A percentile compares a stretch with the other conserved stretches of the same genome.
phyloP scores from a whole-genome alignment of 2,113 vertebrate species.

The Mus spicilegus region DNA sequence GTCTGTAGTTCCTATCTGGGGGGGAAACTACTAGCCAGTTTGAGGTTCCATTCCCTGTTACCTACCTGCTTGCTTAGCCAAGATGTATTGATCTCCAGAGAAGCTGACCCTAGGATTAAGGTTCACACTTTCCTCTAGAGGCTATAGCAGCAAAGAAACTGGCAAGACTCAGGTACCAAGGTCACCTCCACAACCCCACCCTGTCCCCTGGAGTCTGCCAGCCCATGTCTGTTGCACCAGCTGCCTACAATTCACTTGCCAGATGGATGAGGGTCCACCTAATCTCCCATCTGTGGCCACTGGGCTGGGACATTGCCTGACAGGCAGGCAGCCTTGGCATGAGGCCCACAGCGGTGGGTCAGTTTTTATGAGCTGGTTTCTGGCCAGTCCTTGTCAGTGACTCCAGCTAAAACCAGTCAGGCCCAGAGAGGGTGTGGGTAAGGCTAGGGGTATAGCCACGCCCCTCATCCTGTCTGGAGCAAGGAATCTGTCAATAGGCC shows the following conservation, averaged over 20 bases:
- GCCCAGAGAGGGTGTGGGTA: slow-evolving; percentile 59
- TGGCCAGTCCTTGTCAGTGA: slow-evolving; percentile 37
- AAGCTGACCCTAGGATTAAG: neutral
- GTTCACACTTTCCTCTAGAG: slow-evolving; percentile 19
- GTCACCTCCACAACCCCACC: slow-evolving; percentile 37
- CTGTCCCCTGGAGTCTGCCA: slow-evolving; percentile 52
- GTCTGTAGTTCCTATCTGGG: neutral
- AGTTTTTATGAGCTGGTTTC: slow-evolving; percentile 69
- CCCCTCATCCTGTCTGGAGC: slow-evolving; percentile 67
- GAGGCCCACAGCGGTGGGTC: neutral
- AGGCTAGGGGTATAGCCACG: slow-evolving; percentile 63
- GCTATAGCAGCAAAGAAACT: slow-evolving; percentile 45
- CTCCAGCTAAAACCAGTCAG: slow-evolving; percentile 81
- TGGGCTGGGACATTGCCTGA: slow-evolving; percentile 65
- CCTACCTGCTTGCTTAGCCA: neutral
- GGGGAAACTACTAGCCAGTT: neutral
- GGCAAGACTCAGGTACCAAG: slow-evolving; percentile 58
- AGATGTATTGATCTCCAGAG: neutral
- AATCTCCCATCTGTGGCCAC: slow-evolving; percentile 82
- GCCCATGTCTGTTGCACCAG: slow-evolving; percentile 32
- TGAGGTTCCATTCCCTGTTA: neutral
- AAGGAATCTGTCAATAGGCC: slow-evolving; percentile 57
- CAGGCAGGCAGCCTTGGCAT: slow-evolving; percentile 66
- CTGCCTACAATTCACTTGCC: slow-evolving; percentile 49
- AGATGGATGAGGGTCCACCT: slow-evolving; percentile 57